These are phyloP conservation scores for Napeogenes sylphis DNA, from an alignment of 2,888 invertebrate species.

Conservation along the genomic window DNA sequence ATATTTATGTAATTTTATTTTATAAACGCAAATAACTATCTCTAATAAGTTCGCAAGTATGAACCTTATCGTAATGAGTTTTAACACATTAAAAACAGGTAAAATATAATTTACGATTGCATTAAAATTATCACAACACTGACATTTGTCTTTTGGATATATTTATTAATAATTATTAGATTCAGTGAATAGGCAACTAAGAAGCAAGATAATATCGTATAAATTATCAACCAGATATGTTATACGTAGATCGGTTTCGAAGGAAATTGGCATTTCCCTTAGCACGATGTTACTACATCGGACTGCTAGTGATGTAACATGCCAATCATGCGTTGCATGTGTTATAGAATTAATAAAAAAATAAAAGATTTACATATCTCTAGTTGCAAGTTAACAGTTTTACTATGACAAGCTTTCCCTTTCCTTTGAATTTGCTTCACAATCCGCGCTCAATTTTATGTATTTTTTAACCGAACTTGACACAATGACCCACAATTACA, in stretches of 20 bases:
- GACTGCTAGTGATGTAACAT: conserved; percentile 2
- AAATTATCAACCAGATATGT: conserved; percentile 16
- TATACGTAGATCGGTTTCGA: conserved; percentile 42
- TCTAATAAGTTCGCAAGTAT: neutral
- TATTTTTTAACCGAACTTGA: no score
- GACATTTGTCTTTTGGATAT: neutral
- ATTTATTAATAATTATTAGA: neutral
- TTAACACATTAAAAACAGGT: no score
- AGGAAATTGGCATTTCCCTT: conserved; percentile 49
- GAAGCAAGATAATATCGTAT: conserved; percentile 1
- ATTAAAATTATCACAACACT: no score
- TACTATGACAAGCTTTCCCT: no score
- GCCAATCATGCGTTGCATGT: conserved; percentile 6
- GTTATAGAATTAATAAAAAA: neutral
- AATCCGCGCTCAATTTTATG: no score
- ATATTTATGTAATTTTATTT: neutral
- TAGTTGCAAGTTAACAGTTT: neutral
- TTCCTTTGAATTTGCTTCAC: no score
- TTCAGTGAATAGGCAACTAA: neutral
- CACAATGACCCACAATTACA: no score
- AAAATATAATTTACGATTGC: no score
- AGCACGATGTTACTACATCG: neutral
- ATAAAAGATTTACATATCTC: neutral
- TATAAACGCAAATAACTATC: neutral
- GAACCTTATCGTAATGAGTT: no score